Evolutionary conservation across 2,888 invertebrate genomes (phyloP).

Genomic region (Augochlorella aurata): DNA sequence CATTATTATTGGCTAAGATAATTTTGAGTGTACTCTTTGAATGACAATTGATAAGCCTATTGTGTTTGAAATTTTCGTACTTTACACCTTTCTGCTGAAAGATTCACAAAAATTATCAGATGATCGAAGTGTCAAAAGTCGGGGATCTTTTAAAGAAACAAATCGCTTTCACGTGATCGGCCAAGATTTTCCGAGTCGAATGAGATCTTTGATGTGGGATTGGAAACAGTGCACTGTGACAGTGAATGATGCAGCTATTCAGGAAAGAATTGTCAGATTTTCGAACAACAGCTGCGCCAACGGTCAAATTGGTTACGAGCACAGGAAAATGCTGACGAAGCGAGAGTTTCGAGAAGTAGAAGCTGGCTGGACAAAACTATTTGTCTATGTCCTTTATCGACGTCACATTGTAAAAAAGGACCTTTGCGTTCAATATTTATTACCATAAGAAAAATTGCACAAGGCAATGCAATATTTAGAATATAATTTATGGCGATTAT

Average conservation of each 20-base stretch:
- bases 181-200: background rate
- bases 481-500: too few relatives aligned
- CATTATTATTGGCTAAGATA: too few relatives aligned
- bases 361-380: background rate
- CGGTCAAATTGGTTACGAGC: background rate
- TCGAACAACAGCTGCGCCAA: slow-evolving; percentile 4
- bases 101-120: too few relatives aligned
- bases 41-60: too few relatives aligned
- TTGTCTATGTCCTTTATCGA: background rate
- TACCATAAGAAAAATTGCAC: too few relatives aligned
- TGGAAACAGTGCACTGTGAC: background rate
- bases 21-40: too few relatives aligned
- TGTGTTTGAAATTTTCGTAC: too few relatives aligned
- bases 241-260: background rate
- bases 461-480: too few relatives aligned
- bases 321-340: background rate
- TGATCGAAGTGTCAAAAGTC: too few relatives aligned
- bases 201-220: slow-evolving; percentile 11
- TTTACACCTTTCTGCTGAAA: too few relatives aligned
- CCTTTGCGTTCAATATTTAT: background rate
- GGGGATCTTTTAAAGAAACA: background rate
- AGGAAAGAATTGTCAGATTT: background rate
- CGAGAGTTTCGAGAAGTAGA: background rate
- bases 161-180: background rate
- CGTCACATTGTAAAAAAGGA: background rate